These are phyloP conservation scores for Patella ulyssiponensis DNA, from an alignment of 2,888 invertebrate species.

Conservation along the genomic window DNA sequence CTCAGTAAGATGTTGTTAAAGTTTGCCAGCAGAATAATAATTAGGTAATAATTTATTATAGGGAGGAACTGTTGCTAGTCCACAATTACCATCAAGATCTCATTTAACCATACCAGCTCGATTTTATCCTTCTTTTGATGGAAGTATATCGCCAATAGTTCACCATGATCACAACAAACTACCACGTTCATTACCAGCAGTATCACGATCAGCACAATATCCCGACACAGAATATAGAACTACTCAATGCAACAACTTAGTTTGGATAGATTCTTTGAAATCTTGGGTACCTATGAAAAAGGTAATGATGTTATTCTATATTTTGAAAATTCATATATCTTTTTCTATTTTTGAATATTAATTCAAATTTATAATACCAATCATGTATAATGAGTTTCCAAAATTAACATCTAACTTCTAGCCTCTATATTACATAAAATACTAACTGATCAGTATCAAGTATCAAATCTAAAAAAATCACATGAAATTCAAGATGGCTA, in stretches of 20 bases:
- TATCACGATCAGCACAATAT: background rate
- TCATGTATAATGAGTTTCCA: too few relatives aligned
- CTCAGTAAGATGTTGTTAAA: too few relatives aligned
- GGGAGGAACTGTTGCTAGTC: constrained; percentile 17
- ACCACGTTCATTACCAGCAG: constrained; percentile 10
- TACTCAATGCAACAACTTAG: constrained; percentile 36
- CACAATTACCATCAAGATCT: constrained; percentile 12
- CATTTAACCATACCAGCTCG: background rate
- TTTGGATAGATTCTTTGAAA: constrained; percentile 57
- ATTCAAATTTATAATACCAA: too few relatives aligned
- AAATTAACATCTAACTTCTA: too few relatives aligned
- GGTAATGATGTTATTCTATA: constrained; percentile 31
- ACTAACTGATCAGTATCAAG: too few relatives aligned
- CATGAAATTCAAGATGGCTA: too few relatives aligned
- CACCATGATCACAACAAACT: background rate
- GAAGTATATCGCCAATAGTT: background rate
- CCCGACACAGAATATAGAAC: background rate
- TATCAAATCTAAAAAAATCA: too few relatives aligned
- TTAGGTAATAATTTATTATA: background rate
- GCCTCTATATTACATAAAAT: too few relatives aligned
- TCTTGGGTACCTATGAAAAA: constrained; percentile 56
- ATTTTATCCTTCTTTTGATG: background rate
- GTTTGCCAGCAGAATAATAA: too few relatives aligned
- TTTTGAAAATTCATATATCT: too few relatives aligned
- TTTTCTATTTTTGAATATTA: too few relatives aligned